These are phyloP conservation scores for Lepisosteus oculatus DNA, from an alignment of 2,113 vertebrate species.

Conservation along the genomic window DNA sequence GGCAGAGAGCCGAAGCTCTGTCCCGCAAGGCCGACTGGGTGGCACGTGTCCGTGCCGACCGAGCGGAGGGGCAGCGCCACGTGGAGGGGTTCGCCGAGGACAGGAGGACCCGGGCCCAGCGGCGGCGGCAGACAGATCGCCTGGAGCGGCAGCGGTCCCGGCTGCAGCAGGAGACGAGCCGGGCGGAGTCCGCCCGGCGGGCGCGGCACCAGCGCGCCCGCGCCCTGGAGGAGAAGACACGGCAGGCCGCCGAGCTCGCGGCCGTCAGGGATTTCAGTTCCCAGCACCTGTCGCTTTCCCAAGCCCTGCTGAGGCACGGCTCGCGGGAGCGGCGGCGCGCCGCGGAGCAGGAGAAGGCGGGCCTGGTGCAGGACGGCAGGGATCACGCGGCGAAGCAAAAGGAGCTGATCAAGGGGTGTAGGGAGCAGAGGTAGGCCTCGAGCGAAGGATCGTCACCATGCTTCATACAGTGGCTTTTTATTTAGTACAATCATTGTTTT, in stretches of 20 bases:
- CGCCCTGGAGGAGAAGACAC: slow-evolving; percentile 44
- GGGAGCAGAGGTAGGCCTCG: slow-evolving; percentile 19
- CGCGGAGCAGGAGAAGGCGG: slow-evolving; percentile 22
- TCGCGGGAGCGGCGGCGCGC: slow-evolving; percentile 13
- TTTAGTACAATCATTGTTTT: no score
- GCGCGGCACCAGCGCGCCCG: slow-evolving; percentile 34
- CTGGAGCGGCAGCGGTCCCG: slow-evolving; percentile 31
- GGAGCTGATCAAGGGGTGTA: slow-evolving; percentile 14
- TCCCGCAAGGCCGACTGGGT: slow-evolving; percentile 21
- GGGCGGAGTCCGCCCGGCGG: slow-evolving; percentile 30
- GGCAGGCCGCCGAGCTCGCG: slow-evolving; percentile 30
- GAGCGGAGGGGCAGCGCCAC: slow-evolving; percentile 6
- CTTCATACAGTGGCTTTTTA: no score
- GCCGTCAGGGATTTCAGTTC: slow-evolving; percentile 41
- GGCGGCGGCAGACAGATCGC: slow-evolving; percentile 28
- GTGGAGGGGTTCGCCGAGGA: slow-evolving; percentile 20
- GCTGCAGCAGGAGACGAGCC: slow-evolving; percentile 19
- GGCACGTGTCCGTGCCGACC: background rate
- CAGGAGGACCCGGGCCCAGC: slow-evolving; percentile 12
- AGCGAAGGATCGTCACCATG: no score
- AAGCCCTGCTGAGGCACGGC: slow-evolving; percentile 32
- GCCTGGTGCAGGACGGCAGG: slow-evolving; percentile 10
- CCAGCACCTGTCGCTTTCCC: slow-evolving; percentile 34
- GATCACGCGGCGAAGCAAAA: slow-evolving; percentile 22
- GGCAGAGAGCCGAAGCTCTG: slow-evolving; percentile 24